Conservation (phyloP, 2,888 invertebrate species). For the Zygogramma bicolorata region DNA sequence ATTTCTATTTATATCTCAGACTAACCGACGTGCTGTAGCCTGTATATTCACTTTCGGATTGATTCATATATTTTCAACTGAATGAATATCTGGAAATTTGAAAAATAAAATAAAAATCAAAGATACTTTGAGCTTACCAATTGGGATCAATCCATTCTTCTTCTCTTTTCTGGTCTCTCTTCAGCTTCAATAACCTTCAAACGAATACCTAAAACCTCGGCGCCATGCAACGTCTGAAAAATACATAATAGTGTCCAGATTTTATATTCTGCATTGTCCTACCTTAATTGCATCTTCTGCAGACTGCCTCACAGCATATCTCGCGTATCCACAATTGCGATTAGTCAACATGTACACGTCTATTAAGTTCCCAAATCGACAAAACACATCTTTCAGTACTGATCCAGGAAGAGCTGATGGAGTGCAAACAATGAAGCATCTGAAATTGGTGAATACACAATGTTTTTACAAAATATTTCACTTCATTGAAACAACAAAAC, state of each 20-base stretch:
- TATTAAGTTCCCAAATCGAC: conserved; percentile 90
- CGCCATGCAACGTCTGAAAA: conserved; percentile 78
- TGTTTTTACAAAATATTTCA: no score
- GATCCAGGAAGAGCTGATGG: conserved; percentile 79
- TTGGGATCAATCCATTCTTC: background rate
- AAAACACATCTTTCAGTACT: conserved; percentile 88
- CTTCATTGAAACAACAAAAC: no score
- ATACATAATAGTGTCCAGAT: conserved; percentile 19
- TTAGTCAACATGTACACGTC: conserved; percentile 91
- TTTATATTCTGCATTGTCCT: conserved; percentile 37
- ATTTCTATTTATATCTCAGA: no score
- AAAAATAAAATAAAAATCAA: background rate
- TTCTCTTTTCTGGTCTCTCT: conserved; percentile 67
- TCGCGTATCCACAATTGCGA: conserved; percentile 93
- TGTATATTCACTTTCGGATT: background rate
- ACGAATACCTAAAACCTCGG: conserved; percentile 87
- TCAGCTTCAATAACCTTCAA: conserved; percentile 92
- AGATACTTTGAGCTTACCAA: background rate
- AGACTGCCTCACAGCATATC: conserved; percentile 81
- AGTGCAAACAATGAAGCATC: conserved; percentile 76
- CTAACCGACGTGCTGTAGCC: no score
- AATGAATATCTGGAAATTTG: background rate
- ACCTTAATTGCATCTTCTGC: conserved; percentile 83
- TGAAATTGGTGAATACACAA: conserved; percentile 45
- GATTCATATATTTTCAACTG: background rate